These are phyloP conservation scores for Tetragonula clypearis DNA, from an alignment of 1,140 invertebrate species.

Conservation along the genomic window DNA sequence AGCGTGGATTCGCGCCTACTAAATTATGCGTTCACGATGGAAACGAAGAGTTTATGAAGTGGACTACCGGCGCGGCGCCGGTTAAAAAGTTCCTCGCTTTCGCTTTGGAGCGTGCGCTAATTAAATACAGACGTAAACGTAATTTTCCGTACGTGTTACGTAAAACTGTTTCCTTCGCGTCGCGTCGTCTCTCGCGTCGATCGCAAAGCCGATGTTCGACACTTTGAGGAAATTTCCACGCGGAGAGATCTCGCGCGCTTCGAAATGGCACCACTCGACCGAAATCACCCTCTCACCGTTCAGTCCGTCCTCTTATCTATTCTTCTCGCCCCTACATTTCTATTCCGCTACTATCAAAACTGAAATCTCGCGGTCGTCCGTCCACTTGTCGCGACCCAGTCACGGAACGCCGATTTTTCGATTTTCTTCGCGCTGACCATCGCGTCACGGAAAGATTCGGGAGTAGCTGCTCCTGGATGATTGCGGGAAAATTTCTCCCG, in stretches of 20 bases:
- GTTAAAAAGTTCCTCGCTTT: not conserved
- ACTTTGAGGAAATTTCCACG: not conserved
- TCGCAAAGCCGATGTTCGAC: not conserved
- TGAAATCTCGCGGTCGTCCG: conserved; percentile 52
- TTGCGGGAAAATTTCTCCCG: not conserved
- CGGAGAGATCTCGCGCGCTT: not conserved
- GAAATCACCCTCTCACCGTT: not conserved
- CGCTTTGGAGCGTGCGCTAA: not conserved
- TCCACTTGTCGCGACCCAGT: conserved; percentile 24
- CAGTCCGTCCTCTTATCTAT: conserved; percentile 45
- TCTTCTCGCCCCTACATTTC: conserved; percentile 16
- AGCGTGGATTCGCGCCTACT: conserved; percentile 24
- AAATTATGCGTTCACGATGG: conserved; percentile 50
- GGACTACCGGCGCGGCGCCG: not conserved
- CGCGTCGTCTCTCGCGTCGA: not conserved
- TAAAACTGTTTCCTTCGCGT: not conserved
- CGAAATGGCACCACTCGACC: not conserved
- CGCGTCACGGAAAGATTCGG: not conserved
- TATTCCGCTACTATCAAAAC: conserved; percentile 35
- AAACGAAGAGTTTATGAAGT: conserved; percentile 32
- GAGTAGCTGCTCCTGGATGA: not conserved
- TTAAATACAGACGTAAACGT: not conserved
- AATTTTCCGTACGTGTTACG: not conserved
- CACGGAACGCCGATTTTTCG: conserved; percentile 32
- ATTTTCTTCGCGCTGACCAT: conserved; percentile 27